These are phyloP conservation scores for Pogona vitticeps DNA, from an alignment of 2,113 vertebrate genomes.

Conservation along the genomic window DNA sequence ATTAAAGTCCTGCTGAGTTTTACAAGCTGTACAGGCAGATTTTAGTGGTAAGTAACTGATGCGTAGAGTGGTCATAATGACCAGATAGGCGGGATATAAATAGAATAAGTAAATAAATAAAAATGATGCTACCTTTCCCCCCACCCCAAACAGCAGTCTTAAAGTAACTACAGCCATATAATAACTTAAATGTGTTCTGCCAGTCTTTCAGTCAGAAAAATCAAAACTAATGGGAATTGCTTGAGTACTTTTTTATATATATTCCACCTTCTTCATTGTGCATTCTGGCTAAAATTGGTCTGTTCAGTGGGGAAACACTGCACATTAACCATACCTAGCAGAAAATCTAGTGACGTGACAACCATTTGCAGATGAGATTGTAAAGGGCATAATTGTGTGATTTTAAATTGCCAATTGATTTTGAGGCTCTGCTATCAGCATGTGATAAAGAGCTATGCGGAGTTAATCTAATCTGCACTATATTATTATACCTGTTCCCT, in stretches of 20 bases:
- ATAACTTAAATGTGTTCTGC: background rate
- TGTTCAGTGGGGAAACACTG: background rate
- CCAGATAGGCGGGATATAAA: too few relatives aligned
- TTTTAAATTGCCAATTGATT: constrained; percentile 20
- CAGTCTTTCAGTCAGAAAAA: background rate
- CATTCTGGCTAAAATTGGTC: background rate
- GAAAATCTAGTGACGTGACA: background rate
- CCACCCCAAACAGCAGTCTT: too few relatives aligned
- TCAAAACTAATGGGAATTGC: background rate
- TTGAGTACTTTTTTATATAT: background rate
- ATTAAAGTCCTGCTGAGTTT: too few relatives aligned
- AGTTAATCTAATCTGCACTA: constrained; percentile 2
- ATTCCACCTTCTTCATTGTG: background rate
- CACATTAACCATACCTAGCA: constrained; percentile 10
- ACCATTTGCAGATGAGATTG: constrained; percentile 4
- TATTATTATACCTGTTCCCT: background rate
- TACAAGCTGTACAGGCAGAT: too few relatives aligned
- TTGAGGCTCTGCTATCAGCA: background rate
- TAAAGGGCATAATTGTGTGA: constrained; percentile 9
- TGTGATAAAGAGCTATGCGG: background rate
- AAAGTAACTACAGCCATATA: background rate
- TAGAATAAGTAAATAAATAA: background rate
- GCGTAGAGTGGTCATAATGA: too few relatives aligned
- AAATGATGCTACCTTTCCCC: background rate
- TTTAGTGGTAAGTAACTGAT: too few relatives aligned